A percentile compares a stretch with the other conserved stretches of the same genome.
Evolutionary conservation across 2,888 invertebrate genomes (phyloP).

Genomic region (Melanostoma scalare): DNA sequence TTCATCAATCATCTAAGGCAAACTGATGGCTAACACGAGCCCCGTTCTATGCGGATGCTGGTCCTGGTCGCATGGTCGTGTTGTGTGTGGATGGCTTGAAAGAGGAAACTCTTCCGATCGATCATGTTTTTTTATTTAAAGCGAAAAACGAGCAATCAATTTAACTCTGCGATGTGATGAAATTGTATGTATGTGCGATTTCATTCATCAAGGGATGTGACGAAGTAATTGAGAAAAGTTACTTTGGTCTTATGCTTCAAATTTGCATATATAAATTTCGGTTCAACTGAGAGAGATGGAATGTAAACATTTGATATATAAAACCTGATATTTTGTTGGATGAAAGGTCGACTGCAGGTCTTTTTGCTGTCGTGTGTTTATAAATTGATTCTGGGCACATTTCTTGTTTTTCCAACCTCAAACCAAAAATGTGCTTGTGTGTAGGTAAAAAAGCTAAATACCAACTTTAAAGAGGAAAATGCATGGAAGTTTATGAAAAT

Average conservation of each 20-base stretch:
- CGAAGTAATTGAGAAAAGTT: slow-evolving; percentile 49
- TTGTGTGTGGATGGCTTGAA: neutral
- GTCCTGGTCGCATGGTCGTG: neutral
- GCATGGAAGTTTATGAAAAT: too few relatives aligned
- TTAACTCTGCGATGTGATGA: slow-evolving; percentile 28
- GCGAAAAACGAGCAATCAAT: slow-evolving; percentile 45
- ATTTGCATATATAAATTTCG: slow-evolving; percentile 11
- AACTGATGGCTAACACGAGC: slow-evolving; percentile 39
- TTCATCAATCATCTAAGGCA: slow-evolving; percentile 65
- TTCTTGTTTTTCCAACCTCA: too few relatives aligned
- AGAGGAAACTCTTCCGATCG: slow-evolving; percentile 50
- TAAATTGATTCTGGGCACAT: too few relatives aligned
- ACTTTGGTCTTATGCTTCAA: slow-evolving; percentile 5
- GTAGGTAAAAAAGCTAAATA: too few relatives aligned
- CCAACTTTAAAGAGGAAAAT: too few relatives aligned
- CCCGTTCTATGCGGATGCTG: neutral
- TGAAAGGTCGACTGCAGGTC: neutral
- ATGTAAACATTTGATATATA: slow-evolving; percentile 30
- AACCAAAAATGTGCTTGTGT: too few relatives aligned
- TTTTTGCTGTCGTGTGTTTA: neutral
- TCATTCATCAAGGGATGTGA: slow-evolving; percentile 63
- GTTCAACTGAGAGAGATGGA: slow-evolving; percentile 16
- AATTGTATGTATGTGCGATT: slow-evolving; percentile 50
- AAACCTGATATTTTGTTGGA: slow-evolving; percentile 37
- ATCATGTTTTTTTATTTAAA: slow-evolving; percentile 32